Conservation (phyloP, 1,140 invertebrate genomes). For the Copidosoma floridanum region DNA sequence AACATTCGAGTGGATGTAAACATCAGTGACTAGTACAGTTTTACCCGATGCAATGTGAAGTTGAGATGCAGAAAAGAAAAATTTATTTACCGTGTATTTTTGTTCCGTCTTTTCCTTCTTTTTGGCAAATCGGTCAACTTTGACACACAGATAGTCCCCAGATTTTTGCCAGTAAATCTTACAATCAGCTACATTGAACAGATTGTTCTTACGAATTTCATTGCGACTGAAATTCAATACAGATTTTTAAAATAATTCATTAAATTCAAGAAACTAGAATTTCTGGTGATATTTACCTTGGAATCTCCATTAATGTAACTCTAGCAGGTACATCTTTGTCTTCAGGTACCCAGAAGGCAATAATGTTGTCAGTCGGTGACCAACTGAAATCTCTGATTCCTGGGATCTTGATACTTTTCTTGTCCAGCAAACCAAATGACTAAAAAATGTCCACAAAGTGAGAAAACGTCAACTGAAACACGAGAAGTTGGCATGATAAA, state of each 20-base stretch:
- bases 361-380: conserved; percentile 94
- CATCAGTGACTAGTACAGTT: conserved; percentile 1
- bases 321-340: conserved; percentile 88
- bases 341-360: conserved; percentile 99
- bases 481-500: no score
- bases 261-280: background rate
- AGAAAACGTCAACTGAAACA: no score
- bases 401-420: conserved; percentile 91
- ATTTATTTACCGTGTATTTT: conserved; percentile 82
- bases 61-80: conserved; percentile 9
- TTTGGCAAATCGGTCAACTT: conserved; percentile 97
- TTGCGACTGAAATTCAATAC: conserved; percentile 62
- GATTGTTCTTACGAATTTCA: conserved; percentile 93
- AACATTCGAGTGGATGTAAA: background rate
- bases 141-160: conserved; percentile 96
- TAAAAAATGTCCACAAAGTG: no score
- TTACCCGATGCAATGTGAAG: background rate
- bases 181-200: conserved; percentile 97
- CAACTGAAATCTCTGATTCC: conserved; percentile 95
- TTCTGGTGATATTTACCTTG: conserved; percentile 58
- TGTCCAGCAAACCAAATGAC: conserved; percentile 89
- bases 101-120: conserved; percentile 85
- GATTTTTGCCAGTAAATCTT: conserved; percentile 99
- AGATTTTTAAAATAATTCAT: background rate
- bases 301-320: conserved; percentile 81